phyloP scores from a whole-genome alignment of 2,113 vertebrate species.

The Tonatia bakeri region DNA sequence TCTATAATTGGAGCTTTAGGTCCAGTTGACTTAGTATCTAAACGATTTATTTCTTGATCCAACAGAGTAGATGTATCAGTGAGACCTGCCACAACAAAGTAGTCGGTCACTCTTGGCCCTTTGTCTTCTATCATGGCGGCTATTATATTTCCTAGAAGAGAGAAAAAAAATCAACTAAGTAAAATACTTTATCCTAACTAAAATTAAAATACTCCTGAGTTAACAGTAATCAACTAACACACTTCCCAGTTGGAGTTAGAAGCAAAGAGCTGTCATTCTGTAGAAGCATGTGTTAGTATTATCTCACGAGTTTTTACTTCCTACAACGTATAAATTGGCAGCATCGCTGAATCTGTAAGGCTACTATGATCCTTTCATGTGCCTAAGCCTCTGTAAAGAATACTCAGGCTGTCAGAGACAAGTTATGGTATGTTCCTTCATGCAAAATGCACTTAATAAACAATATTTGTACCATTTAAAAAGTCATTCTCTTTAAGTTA shows the following conservation, averaged over 20 bases:
- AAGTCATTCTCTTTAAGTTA: background rate
- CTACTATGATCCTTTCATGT: background rate
- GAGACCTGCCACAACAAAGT: constrained; percentile 97
- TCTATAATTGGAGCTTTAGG: constrained; percentile 97
- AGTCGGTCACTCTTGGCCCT: constrained; percentile 96
- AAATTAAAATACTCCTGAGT: constrained; percentile 26
- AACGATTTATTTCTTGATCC: constrained; percentile 91
- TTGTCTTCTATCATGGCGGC: constrained; percentile 96
- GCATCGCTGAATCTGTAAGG: background rate
- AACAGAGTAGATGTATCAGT: constrained; percentile 91
- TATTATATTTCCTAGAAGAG: constrained; percentile 73
- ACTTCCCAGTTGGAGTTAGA: background rate
- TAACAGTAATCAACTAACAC: background rate
- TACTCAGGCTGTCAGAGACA: background rate
- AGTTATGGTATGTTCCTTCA: background rate
- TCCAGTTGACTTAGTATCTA: constrained; percentile 90
- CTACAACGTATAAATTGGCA: background rate
- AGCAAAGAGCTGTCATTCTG: background rate
- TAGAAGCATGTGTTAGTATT: background rate
- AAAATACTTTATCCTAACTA: constrained; percentile 31
- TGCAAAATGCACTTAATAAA: constrained; percentile 21
- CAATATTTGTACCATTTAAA: background rate
- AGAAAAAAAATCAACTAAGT: constrained; percentile 31
- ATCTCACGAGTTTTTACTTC: background rate
- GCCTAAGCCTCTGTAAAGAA: background rate